A percentile compares a stretch with the other conserved stretches of the same genome.
Conservation (phyloP, 2,888 invertebrate genomes). For the Urechis unicinctus region DNA sequence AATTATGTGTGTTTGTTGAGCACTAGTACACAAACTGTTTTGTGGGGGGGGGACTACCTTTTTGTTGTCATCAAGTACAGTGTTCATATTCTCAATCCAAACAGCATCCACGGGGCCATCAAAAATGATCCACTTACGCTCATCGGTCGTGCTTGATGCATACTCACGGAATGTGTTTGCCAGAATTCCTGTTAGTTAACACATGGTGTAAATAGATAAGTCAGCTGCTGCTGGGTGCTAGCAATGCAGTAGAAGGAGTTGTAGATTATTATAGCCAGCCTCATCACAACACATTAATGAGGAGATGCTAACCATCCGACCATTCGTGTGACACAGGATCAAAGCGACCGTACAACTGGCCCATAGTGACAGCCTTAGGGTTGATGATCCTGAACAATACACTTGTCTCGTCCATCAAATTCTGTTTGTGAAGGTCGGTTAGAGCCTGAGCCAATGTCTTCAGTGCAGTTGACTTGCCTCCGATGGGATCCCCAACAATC, state of each 20-base stretch:
- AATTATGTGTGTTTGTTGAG: too few relatives aligned
- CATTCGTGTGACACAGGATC: slow-evolving; percentile 50
- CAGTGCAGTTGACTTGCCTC: slow-evolving; percentile 46
- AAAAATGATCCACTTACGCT: slow-evolving; percentile 49
- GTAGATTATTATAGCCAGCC: too few relatives aligned
- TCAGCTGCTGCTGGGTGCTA: not conserved
- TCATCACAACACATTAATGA: too few relatives aligned
- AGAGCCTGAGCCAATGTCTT: slow-evolving; percentile 36
- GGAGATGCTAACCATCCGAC: slow-evolving; percentile 41
- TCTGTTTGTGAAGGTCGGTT: slow-evolving; percentile 29
- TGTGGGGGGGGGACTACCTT: too few relatives aligned
- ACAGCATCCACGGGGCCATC: slow-evolving; percentile 51
- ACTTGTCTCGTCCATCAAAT: slow-evolving; percentile 37
- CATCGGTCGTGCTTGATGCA: slow-evolving; percentile 38
- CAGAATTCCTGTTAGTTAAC: slow-evolving; percentile 33
- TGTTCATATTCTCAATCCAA: slow-evolving; percentile 52
- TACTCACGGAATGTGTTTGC: slow-evolving; percentile 49
- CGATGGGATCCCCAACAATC: slow-evolving; percentile 48
- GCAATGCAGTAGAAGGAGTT: not conserved
- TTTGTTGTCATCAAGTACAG: slow-evolving; percentile 50
- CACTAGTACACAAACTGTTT: too few relatives aligned
- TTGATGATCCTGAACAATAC: slow-evolving; percentile 43
- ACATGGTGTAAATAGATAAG: not conserved
- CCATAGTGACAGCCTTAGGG: slow-evolving; percentile 49
- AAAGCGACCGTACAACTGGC: slow-evolving; percentile 49